phyloP scores from a whole-genome alignment of 2,888 invertebrate species.

The Halictus quadricinctus region DNA sequence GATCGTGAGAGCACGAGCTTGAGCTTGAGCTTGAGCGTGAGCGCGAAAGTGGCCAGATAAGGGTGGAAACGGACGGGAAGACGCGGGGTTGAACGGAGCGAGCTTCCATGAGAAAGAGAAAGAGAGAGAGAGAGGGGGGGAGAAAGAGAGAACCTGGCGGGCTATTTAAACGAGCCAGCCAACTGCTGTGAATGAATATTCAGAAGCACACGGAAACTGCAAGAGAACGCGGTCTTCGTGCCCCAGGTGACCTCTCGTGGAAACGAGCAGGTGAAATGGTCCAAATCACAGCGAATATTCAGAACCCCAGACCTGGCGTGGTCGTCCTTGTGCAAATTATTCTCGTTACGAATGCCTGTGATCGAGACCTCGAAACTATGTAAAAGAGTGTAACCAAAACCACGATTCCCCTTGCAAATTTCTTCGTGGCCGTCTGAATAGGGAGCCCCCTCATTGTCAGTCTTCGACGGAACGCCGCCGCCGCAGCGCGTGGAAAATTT shows the following conservation, averaged over 20 bases:
- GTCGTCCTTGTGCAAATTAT: slow-evolving; percentile 59
- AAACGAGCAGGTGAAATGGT: slow-evolving; percentile 75
- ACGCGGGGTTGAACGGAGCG: slow-evolving; percentile 19
- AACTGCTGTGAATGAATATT: slow-evolving; percentile 73
- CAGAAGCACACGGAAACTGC: slow-evolving; percentile 65
- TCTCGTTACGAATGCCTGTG: slow-evolving; percentile 60
- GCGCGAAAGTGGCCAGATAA: slow-evolving; percentile 16
- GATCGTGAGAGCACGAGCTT: slow-evolving; percentile 17
- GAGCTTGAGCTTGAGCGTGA: slow-evolving; percentile 6
- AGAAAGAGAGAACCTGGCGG: slow-evolving; percentile 50
- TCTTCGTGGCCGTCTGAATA: slow-evolving; percentile 44
- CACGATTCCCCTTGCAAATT: slow-evolving; percentile 54
- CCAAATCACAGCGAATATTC: slow-evolving; percentile 75
- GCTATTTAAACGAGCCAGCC: slow-evolving; percentile 68
- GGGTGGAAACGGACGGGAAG: neutral
- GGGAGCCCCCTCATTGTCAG: neutral
- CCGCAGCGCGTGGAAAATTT: slow-evolving; percentile 38
- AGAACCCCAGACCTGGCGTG: slow-evolving; percentile 46
- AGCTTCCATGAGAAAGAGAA: neutral
- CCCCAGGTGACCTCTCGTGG: slow-evolving; percentile 72
- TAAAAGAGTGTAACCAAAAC: slow-evolving; percentile 50
- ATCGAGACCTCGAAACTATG: slow-evolving; percentile 42
- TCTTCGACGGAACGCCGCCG: neutral
- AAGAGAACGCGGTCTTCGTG: slow-evolving; percentile 54
- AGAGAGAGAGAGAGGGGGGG: neutral